Evolutionary conservation across 2,888 invertebrate species (phyloP).

Genomic region (Drosophila nigricruria): DNA sequence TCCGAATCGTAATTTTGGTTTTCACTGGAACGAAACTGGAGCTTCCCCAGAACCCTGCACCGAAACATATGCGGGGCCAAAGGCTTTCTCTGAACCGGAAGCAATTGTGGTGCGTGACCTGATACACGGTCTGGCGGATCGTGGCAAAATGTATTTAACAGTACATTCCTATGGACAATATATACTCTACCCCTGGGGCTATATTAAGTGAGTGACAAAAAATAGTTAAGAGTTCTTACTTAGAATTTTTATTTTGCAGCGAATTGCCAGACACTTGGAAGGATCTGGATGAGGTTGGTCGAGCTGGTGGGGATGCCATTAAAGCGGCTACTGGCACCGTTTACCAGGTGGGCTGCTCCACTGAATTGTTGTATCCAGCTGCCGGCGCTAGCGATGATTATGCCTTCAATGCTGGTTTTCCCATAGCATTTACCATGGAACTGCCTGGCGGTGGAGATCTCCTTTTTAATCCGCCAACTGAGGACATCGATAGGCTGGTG

Average conservation of each 20-base stretch:
- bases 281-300: conserved; percentile 83
- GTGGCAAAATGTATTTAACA: conserved; percentile 85
- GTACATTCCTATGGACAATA: conserved; percentile 75
- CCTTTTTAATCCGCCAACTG: conserved; percentile 87
- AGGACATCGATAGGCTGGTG: conserved; percentile 86
- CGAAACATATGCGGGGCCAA: conserved; percentile 87
- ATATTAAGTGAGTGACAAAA: conserved; percentile 59
- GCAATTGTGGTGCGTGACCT: conserved; percentile 87
- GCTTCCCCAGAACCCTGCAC: conserved; percentile 85
- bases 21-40: conserved; percentile 86
- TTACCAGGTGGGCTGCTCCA: conserved; percentile 82
- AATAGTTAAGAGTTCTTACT: rapidly evolving
- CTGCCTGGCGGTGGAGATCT: conserved; percentile 86
- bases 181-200: conserved; percentile 80
- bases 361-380: conserved; percentile 85
- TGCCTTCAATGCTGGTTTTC: conserved; percentile 85
- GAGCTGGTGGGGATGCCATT: conserved; percentile 82
- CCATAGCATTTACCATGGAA: conserved; percentile 86
- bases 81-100: conserved; percentile 88
- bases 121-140: conserved; percentile 84
- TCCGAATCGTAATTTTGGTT: conserved; percentile 88
- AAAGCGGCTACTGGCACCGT: conserved; percentile 69
- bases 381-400: conserved; percentile 88
- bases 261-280: conserved; percentile 84
- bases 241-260: conserved; percentile 38